These are phyloP conservation scores for Ovibos moschatus DNA, from an alignment of 2,113 vertebrate species.

Conservation along the genomic window DNA sequence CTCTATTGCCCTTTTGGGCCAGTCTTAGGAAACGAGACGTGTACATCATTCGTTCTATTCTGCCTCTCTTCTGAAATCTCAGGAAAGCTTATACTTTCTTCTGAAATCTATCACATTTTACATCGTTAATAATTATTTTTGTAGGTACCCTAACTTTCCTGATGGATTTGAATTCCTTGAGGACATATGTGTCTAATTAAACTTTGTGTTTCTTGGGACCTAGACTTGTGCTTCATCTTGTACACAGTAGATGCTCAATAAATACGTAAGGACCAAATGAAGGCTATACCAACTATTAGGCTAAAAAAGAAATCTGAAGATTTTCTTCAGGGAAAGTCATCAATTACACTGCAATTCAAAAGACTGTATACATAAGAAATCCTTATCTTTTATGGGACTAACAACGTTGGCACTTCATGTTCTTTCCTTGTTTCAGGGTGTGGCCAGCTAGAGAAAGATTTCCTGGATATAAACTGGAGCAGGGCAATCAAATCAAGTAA, in stretches of 20 bases:
- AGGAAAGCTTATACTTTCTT: not conserved
- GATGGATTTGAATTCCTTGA: not conserved
- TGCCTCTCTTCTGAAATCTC: not conserved
- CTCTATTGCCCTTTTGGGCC: not conserved
- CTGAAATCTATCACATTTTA: not conserved
- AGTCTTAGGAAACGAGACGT: not conserved
- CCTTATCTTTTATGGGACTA: not conserved
- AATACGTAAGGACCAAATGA: not conserved
- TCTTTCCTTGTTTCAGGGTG: not conserved
- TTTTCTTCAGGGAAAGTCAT: not conserved
- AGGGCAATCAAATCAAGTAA: conserved; percentile 3
- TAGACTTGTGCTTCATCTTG: not conserved
- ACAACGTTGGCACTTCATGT: not conserved
- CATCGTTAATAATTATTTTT: not conserved
- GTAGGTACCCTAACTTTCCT: not conserved
- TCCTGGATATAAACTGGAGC: not conserved
- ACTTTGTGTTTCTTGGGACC: not conserved
- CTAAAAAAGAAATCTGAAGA: not conserved
- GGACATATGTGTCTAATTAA: not conserved
- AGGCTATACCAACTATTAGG: not conserved
- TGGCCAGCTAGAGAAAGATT: not conserved
- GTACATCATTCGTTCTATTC: not conserved
- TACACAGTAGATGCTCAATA: not conserved
- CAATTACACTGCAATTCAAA: not conserved
- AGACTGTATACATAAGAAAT: not conserved